Evolutionary conservation across 2,797 vertebrate genomes (phyloP), one percentile per base, ranked within the genome.

Genomic region (Carcharodon carcharias): DNA sequence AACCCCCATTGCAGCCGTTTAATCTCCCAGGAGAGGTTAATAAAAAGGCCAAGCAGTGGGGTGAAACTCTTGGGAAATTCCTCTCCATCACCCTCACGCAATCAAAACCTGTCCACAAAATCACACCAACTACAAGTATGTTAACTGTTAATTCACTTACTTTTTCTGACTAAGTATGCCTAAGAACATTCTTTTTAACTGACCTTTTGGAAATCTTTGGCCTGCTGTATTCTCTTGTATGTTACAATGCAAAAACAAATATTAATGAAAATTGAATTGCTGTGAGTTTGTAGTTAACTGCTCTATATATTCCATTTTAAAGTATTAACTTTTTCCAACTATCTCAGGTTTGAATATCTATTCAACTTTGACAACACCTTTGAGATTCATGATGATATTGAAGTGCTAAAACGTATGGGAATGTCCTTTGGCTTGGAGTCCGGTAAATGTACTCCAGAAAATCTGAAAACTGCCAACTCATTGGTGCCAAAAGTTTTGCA

Each of bases 351-450:
- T 97, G 98, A 99, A 96, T 99, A 99, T 96, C 98, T 99, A 96
- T 99, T 99, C 97, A 98, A 98, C 97, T 99, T 99, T 12, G 98
- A 99, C 97, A 98, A 98, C 97, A 97, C 98, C 14, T 99, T 99
- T 96, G 98, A 99, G 97, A 98, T 99, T 96, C 98, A 98, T 0
- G 98, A 99, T 56, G 98, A 98, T 97, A 98, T 98, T 0, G 98
- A 99, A 97, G 98, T 99, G 9, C 97, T 99, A 96, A 98, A 98
- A 97, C 98, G 98, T 96, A 98, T 98, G 98, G 98, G 98, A 31
- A 98, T 99, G 98, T 98, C 98, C 95, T 98, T 98, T 96, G 98
- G 98, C 45, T 97, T 98, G 0, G 98, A 99, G 97, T 97, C 97
- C 40, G 98, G 98, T 96, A 98, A 97, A 89, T 99, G 98, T 96